Conservation (phyloP, 2,113 vertebrate genomes). For the Brachionichthys hirsutus region DNA sequence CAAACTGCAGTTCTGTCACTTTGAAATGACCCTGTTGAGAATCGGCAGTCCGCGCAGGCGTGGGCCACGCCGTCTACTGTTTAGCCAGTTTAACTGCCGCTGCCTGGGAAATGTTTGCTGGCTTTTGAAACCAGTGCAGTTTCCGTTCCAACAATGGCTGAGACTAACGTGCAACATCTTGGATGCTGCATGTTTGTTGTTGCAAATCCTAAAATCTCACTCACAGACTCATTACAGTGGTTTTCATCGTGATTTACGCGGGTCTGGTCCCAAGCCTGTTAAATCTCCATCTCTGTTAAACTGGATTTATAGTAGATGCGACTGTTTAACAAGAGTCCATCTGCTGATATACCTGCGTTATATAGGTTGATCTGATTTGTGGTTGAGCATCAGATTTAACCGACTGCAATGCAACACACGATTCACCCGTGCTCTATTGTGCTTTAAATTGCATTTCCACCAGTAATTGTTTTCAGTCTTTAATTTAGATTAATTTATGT, state of each 20-base stretch:
- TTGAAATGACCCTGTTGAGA: slow-evolving; percentile 9
- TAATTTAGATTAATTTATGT: no score
- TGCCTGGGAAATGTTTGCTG: no score
- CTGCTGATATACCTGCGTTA: not conserved
- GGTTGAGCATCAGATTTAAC: no score
- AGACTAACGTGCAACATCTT: not conserved
- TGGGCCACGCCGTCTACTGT: slow-evolving; percentile 13
- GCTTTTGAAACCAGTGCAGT: not conserved
- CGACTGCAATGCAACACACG: no score
- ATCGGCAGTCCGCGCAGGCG: slow-evolving; percentile 1
- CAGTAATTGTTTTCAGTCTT: no score
- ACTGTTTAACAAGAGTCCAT: not conserved
- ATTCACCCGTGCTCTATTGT: not conserved
- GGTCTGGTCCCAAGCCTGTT: no score
- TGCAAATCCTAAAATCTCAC: not conserved
- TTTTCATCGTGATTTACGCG: no score
- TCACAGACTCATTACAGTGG: no score
- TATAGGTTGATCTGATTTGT: no score
- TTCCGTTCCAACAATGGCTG: slow-evolving; percentile 7
- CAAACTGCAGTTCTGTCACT: not conserved
- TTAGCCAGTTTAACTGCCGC: no score
- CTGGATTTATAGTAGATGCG: not conserved
- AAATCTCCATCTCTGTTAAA: not conserved
- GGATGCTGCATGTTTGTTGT: not conserved
- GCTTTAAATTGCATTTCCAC: not conserved